Evolutionary conservation across 2,888 invertebrate genomes (phyloP).

Genomic region (Aphodius granarius): DNA sequence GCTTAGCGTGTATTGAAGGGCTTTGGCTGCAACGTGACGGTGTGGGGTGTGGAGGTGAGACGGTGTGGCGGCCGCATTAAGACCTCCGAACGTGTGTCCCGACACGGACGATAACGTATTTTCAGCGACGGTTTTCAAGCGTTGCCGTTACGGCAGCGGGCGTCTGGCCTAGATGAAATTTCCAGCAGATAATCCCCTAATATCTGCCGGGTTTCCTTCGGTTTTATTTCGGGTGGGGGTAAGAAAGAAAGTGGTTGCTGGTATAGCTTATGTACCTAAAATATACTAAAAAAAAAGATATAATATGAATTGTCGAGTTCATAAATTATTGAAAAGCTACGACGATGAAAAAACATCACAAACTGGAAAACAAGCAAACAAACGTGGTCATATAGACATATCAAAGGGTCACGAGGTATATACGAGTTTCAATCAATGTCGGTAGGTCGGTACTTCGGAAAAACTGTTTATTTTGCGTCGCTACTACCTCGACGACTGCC

Average conservation of each 20-base stretch:
- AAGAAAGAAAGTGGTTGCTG: too few relatives aligned
- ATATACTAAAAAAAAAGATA: too few relatives aligned
- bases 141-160: neutral
- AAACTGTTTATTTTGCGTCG: slow-evolving; percentile 1
- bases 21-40: neutral
- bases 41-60: neutral
- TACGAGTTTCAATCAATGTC: neutral
- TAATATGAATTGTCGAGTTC: too few relatives aligned
- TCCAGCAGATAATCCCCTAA: slow-evolving; percentile 10
- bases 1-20: neutral
- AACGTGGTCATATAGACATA: neutral
- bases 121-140: neutral
- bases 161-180: slow-evolving; percentile 5
- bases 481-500: neutral
- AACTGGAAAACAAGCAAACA: neutral
- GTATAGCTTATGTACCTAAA: too few relatives aligned
- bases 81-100: slow-evolving; percentile 1
- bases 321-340: too few relatives aligned
- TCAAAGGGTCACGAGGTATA: neutral
- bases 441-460: neutral
- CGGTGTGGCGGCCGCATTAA: slow-evolving; percentile 2
- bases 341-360: neutral
- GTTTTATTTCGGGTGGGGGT: neutral
- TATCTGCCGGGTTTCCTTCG: slow-evolving; percentile 4
- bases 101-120: slow-evolving; percentile 15